Conservation (phyloP, 2,113 vertebrate genomes). For the Phaethon lepturus region DNA sequence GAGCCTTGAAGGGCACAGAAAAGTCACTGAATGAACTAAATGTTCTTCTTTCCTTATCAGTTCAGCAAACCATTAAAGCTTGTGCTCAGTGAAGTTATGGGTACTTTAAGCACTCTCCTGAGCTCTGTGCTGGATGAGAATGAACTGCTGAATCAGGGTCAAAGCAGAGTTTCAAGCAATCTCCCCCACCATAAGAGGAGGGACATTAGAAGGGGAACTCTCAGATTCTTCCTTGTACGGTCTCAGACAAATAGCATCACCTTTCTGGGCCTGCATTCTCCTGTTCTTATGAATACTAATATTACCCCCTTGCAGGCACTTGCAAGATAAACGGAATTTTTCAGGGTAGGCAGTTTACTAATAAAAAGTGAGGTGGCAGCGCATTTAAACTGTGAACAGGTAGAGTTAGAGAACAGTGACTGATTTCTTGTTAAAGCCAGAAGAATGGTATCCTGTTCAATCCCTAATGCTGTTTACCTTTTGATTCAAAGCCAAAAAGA, state of each 20-base stretch:
- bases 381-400: neutral
- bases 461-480: neutral
- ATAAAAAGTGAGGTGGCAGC: neutral
- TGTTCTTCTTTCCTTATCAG: neutral
- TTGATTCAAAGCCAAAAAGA: neutral
- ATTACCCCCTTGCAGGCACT: neutral
- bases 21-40: neutral
- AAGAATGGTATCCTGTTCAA: neutral
- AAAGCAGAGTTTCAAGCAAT: neutral
- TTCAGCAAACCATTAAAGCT: neutral
- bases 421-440: neutral
- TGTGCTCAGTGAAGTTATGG: neutral
- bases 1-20: neutral
- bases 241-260: neutral
- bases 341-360: neutral
- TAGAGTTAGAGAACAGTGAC: neutral
- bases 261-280: neutral
- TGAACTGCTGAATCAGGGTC: neutral
- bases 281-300: neutral
- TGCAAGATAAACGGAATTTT: neutral
- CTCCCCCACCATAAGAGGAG: neutral
- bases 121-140: neutral
- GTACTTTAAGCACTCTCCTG: neutral
- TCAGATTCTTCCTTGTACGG: neutral
- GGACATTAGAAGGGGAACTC: neutral